Percentiles rank a stretch among this genome's conserved stretches.
Conservation (phyloP, 2,113 vertebrate species). For the Cryptomyrus ogoouensis region DNA sequence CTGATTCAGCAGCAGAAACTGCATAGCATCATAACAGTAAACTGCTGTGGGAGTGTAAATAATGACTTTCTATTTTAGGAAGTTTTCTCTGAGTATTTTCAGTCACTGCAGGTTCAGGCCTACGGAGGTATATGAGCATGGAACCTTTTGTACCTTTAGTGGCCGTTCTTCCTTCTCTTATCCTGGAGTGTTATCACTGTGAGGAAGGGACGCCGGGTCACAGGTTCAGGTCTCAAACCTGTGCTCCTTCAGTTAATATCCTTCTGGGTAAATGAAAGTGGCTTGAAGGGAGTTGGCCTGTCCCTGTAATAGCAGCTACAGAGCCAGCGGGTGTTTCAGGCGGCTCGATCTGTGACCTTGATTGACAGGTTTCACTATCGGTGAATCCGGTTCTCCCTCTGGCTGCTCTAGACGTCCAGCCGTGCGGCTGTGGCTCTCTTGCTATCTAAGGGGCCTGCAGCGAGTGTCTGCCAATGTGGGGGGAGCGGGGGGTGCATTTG, state of each 20-base stretch:
- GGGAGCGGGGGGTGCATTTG: slow-evolving; percentile 36
- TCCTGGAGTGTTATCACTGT: background rate
- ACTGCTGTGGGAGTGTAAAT: slow-evolving; percentile 36
- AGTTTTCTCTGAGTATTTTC: slow-evolving; percentile 24
- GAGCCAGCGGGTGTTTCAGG: slow-evolving; percentile 37
- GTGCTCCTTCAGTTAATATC: slow-evolving; percentile 1
- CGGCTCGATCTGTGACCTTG: slow-evolving; percentile 50
- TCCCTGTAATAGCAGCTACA: background rate
- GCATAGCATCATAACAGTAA: slow-evolving; percentile 49
- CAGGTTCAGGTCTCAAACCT: background rate
- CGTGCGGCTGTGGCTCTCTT: slow-evolving; percentile 46
- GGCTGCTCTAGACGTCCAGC: slow-evolving; percentile 43
- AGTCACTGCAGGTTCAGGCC: background rate
- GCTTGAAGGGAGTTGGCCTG: background rate
- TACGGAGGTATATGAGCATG: slow-evolving; percentile 21
- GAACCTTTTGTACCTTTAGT: background rate
- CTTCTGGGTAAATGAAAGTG: background rate
- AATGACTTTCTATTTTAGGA: slow-evolving; percentile 17
- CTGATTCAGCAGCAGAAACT: slow-evolving; percentile 53
- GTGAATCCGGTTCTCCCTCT: slow-evolving; percentile 50
- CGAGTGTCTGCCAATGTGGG: slow-evolving; percentile 48
- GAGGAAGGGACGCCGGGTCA: background rate
- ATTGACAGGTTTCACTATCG: slow-evolving; percentile 57
- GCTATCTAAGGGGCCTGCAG: slow-evolving; percentile 59
- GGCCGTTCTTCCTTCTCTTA: background rate